Evolutionary conservation across 2,888 invertebrate species (phyloP).

Genomic region (Melanostoma scalare): DNA sequence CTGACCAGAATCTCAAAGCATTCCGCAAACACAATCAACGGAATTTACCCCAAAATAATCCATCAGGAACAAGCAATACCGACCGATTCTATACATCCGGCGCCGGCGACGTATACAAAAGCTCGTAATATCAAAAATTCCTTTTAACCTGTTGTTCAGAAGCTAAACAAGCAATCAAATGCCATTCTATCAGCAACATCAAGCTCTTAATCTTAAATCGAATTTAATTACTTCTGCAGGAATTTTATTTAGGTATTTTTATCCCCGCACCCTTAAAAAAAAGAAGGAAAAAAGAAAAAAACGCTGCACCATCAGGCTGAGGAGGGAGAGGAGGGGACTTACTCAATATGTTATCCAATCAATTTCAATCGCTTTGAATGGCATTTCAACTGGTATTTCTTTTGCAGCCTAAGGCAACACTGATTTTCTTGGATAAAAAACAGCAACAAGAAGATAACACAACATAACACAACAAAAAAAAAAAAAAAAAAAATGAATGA

Average conservation of each 20-base stretch:
- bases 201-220: constrained; percentile 67
- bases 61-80: constrained; percentile 36
- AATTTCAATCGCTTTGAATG: constrained; percentile 67
- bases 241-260: constrained; percentile 55
- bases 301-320: no score
- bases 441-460: no score
- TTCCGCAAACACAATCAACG: constrained; percentile 58
- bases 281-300: not conserved
- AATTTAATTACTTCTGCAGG: constrained; percentile 68
- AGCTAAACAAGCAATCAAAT: constrained; percentile 58
- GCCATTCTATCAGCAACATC: constrained; percentile 46
- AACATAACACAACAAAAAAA: not conserved
- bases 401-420: constrained; percentile 33
- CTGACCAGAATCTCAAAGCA: constrained; percentile 54
- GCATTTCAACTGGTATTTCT: constrained; percentile 59
- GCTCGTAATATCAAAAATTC: constrained; percentile 57
- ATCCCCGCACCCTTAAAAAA: constrained; percentile 5
- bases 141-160: constrained; percentile 64
- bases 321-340: constrained; percentile 12
- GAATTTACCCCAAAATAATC: constrained; percentile 51
- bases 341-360: constrained; percentile 60
- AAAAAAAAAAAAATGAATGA: not conserved
- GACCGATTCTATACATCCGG: constrained; percentile 24
- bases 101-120: not conserved
- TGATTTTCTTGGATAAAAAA: constrained; percentile 43